Evolutionary conservation across 2,888 invertebrate genomes (phyloP).

Genomic region (Clusia tigrina): DNA sequence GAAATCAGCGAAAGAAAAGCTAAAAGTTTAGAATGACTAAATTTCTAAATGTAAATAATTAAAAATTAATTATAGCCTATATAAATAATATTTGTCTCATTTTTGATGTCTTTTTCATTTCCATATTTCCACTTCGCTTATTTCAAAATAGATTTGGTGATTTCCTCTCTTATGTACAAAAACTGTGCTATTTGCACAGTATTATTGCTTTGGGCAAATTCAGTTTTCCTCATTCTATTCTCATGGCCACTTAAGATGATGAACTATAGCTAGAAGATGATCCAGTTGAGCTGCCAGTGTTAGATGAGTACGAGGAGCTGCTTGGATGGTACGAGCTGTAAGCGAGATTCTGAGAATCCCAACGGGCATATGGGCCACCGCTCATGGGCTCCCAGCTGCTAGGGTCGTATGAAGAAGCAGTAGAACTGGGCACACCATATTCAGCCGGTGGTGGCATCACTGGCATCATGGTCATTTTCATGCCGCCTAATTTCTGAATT

Average conservation of each 20-base stretch:
- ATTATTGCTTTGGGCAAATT: neutral
- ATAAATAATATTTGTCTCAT: constrained; percentile 43
- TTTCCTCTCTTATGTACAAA: constrained; percentile 41
- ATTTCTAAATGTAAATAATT: constrained; percentile 43
- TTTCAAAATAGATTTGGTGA: constrained; percentile 30
- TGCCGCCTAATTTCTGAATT: constrained; percentile 80
- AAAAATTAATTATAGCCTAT: constrained; percentile 47
- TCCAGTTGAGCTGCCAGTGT: constrained; percentile 58
- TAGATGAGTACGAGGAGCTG: constrained; percentile 68
- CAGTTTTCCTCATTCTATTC: neutral
- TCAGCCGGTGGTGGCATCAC: constrained; percentile 70
- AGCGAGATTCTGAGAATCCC: constrained; percentile 76
- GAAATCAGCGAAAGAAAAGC: constrained; percentile 21
- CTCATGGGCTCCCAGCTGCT: constrained; percentile 73
- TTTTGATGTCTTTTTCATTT: constrained; percentile 43
- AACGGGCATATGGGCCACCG: constrained; percentile 81
- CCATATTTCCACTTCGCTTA: constrained; percentile 30
- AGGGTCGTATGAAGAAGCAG: constrained; percentile 77
- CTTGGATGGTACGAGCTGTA: constrained; percentile 78
- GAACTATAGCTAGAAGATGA: constrained; percentile 52
- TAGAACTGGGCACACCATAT: constrained; percentile 76
- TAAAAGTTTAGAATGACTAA: constrained; percentile 46
- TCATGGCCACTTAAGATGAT: constrained; percentile 44
- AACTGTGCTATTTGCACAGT: constrained; percentile 14
- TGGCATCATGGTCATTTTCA: constrained; percentile 76